Evolutionary conservation across 2,888 invertebrate species (phyloP).

Genomic region (Parnassius orleans): DNA sequence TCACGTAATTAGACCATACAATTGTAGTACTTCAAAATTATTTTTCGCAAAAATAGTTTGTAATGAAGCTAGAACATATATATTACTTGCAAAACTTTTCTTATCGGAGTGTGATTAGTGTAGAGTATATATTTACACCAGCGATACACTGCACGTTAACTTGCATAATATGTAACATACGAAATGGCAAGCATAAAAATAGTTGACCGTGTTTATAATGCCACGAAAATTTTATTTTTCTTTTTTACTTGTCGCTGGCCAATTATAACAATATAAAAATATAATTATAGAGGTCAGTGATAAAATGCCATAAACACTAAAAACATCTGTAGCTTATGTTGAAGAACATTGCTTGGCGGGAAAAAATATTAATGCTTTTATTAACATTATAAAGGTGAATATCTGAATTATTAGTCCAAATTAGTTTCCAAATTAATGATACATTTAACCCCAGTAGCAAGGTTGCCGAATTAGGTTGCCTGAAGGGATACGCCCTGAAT

Average conservation of each 20-base stretch:
- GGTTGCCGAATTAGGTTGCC: too few species aligned
- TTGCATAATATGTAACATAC: neutral
- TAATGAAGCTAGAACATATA: conserved; percentile 15
- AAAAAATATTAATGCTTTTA: neutral
- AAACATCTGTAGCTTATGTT: neutral
- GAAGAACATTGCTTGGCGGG: conserved; percentile 1
- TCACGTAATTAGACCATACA: neutral
- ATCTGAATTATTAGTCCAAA: too few species aligned
- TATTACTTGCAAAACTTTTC: conserved; percentile 20
- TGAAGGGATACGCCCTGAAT: too few species aligned
- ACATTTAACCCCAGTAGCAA: too few species aligned
- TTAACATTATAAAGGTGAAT: too few species aligned
- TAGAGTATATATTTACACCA: conserved; percentile 19
- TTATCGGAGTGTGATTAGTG: conserved; percentile 22
- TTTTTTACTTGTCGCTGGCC: too few species aligned
- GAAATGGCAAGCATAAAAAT: conserved; percentile 3
- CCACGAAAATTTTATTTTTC: too few species aligned
- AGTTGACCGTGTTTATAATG: too few species aligned
- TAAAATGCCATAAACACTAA: neutral
- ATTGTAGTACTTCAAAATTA: conserved; percentile 3
- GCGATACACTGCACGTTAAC: conserved; percentile 7
- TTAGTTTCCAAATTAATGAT: too few species aligned
- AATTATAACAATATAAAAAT: too few species aligned
- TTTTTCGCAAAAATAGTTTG: conserved; percentile 4
- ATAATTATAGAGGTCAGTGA: too few species aligned